Evolutionary conservation across 2,113 vertebrate species (phyloP), one percentile per base, ranked within the genome.

Genomic region (Lepus timidus): DNA sequence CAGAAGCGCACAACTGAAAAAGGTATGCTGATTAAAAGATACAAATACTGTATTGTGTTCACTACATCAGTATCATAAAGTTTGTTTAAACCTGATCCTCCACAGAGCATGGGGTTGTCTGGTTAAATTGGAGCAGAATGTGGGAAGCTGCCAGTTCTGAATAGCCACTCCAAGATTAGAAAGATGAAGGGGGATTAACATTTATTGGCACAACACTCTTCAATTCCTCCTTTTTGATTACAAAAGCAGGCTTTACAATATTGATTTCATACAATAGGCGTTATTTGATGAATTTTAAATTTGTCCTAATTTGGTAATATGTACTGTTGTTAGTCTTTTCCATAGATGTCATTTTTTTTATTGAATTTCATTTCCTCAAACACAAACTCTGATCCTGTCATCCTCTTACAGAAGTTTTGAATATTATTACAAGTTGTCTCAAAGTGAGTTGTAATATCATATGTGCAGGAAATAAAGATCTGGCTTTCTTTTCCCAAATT

Each of bases 361-460:
- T 98, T 99, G 98, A 99, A 99, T 90, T 99, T 99, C 99, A 99
- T 99, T 98, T 99, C 99, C 49, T 99, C 99, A 71, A 99, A 99
- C 98, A 99, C 99, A 95, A 99, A 99, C 68, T 99, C 99, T 3
- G 98, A 98, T 6, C 99, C 99, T 27, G 98, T 99, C 99, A 99
- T 99, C 96, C 99, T 98, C 98, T 98, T 98, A 94, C 99, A 99
- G 98, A 99, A 99, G 96, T 99, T 99, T 93, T 99, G 99, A 98
- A 99, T 99, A 98, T 99, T 99, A 1, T 99, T 99, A 1, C 99
- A 99, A 96, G 99, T 99, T 88, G 99, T 99, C 98, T 99, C 99
- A 0, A 99, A 99, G 98, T 99, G 99, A 95, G 99, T 99, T 39
- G 99, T 99, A 75, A 99, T 99, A 10, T 99, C 99, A 1, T 99